Evolutionary conservation across 2,113 vertebrate species (phyloP).

Genomic region (Ahaetulla prasina): DNA sequence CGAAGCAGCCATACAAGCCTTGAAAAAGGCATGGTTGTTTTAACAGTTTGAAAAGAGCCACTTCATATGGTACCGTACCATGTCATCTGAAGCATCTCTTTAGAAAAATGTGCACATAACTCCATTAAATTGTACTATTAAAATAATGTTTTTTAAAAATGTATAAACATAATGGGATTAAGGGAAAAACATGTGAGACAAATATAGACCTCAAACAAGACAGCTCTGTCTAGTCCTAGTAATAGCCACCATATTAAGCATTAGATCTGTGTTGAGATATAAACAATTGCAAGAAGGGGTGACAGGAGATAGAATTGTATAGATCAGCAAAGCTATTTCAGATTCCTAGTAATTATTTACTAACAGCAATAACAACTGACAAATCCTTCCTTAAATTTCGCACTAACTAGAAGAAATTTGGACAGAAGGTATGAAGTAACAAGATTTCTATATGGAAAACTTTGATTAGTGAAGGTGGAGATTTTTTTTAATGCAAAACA

Average conservation of each 20-base stretch:
- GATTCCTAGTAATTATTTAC: not conserved
- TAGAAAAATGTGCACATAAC: not conserved
- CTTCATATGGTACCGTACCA: not conserved
- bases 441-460: not conserved
- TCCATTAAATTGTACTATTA: not conserved
- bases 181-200: not conserved
- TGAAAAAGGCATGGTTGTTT: not conserved
- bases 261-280: not conserved
- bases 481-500: not conserved
- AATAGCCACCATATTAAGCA: not conserved
- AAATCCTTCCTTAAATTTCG: not conserved
- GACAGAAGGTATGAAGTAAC: not conserved
- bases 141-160: not conserved
- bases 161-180: not conserved
- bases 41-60: not conserved
- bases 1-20: not conserved
- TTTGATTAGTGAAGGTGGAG: not conserved
- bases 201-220: not conserved
- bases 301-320: not conserved
- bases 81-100: not conserved
- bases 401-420: not conserved
- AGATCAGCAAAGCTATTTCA: not conserved
- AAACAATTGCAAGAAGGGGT: not conserved
- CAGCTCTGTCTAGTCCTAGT: not conserved
- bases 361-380: not conserved